Evolutionary conservation across 53 echinoderm and acorn worm genomes (phyloP).

Genomic region (Luidia sarsii): DNA sequence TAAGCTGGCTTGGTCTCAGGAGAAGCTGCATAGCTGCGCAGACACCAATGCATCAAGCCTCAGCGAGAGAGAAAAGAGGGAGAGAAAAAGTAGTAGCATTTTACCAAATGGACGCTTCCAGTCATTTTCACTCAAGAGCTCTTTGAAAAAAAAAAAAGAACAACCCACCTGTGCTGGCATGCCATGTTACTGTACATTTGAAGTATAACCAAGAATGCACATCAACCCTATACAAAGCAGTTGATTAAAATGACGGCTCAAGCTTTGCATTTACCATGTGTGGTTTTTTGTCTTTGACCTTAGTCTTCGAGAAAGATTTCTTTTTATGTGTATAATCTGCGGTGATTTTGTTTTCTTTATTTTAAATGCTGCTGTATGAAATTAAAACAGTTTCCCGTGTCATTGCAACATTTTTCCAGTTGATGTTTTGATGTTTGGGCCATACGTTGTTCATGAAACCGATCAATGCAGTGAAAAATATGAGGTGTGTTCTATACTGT

Average conservation of each 20-base stretch:
- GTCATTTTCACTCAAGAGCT: neutral
- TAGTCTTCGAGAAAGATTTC: neutral
- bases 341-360: neutral
- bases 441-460: neutral
- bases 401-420: neutral
- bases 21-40: neutral
- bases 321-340: neutral
- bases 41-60: neutral
- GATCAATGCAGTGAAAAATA: neutral
- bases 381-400: neutral
- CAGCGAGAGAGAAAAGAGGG: neutral
- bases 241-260: slow-evolving; percentile 21
- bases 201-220: slow-evolving; percentile 33
- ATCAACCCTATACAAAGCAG: slow-evolving; percentile 10
- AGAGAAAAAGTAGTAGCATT: neutral
- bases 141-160: neutral
- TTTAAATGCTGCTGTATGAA: slow-evolving; percentile 4
- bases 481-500: neutral
- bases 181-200: slow-evolving; percentile 17
- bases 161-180: neutral
- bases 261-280: neutral
- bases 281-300: neutral
- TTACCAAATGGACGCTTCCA: neutral
- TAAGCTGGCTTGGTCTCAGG: slow-evolving; percentile 1
- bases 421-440: neutral